phyloP scores from a whole-genome alignment of 2,113 vertebrate genomes.

The Myiozetetes cayanensis region DNA sequence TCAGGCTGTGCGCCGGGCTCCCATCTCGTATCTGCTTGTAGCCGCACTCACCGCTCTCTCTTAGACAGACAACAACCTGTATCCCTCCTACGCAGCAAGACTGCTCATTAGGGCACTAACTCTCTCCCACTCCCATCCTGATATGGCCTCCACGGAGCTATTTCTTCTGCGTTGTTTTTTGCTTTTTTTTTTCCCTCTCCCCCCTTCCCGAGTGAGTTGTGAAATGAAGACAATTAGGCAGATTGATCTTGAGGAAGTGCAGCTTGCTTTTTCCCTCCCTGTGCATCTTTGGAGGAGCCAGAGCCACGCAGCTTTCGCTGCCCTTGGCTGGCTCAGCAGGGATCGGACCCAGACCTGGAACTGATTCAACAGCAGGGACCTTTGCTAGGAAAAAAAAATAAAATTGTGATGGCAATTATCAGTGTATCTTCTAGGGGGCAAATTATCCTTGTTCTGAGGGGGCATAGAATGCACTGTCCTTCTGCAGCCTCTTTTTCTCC shows the following conservation, averaged over 20 bases:
- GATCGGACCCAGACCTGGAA: not conserved
- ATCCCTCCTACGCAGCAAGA: conserved; percentile 62
- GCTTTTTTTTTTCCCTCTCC: not conserved
- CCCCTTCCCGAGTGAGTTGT: not conserved
- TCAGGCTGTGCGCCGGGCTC: conserved; percentile 29
- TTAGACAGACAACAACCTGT: conserved; percentile 62
- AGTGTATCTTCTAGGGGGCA: not conserved
- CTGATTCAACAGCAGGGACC: not conserved
- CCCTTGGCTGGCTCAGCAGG: not conserved
- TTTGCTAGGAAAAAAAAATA: not conserved
- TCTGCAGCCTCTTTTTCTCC: not conserved
- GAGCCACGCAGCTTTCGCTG: not conserved
- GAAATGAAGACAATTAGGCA: conserved; percentile 45
- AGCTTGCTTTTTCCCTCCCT: not conserved
- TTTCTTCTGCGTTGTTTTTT: conserved; percentile 39
- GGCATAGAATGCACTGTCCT: not conserved
- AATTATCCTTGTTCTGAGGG: not conserved
- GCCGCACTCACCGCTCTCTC: conserved; percentile 28
- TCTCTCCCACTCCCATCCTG: conserved; percentile 67
- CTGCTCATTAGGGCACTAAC: conserved; percentile 67
- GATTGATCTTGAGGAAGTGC: not conserved
- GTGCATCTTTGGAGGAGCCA: not conserved
- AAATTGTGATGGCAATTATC: not conserved
- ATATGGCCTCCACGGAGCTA: conserved; percentile 55
- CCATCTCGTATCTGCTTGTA: conserved; percentile 34